Percentiles rank a stretch among this genome's conserved stretches.
phyloP scores from a whole-genome alignment of 2,888 invertebrate genomes.

The Glyphotaelius pellucidus region DNA sequence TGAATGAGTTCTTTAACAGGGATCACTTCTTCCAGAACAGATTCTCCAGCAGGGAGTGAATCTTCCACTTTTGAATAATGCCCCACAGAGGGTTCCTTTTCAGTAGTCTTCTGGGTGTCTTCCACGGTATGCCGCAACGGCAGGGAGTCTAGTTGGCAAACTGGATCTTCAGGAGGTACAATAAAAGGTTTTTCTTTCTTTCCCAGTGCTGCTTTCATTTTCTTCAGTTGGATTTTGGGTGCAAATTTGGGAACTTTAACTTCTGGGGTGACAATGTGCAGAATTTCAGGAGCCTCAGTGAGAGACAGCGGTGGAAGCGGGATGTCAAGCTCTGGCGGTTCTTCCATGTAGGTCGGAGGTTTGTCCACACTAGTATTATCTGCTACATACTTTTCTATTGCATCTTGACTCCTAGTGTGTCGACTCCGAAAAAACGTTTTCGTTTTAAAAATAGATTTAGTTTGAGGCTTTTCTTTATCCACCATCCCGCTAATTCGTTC shows the following conservation, averaged over 20 bases:
- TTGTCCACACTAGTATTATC: constrained; percentile 71
- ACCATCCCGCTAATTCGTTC: constrained; percentile 74
- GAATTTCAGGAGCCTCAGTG: constrained; percentile 37
- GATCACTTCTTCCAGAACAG: background rate
- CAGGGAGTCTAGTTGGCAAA: background rate
- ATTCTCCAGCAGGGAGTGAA: background rate
- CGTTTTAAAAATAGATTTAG: constrained; percentile 77
- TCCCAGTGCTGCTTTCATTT: constrained; percentile 72
- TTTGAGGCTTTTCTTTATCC: constrained; percentile 72
- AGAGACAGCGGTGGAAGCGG: background rate
- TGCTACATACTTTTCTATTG: constrained; percentile 77
- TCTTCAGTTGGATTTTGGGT: constrained; percentile 77
- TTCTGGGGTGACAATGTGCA: constrained; percentile 74
- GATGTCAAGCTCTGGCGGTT: constrained; percentile 52
- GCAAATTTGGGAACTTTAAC: constrained; percentile 78
- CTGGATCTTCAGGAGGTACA: background rate
- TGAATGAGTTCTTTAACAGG: too few species aligned
- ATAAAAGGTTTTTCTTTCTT: constrained; percentile 30
- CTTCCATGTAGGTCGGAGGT: constrained; percentile 63
- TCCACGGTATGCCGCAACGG: background rate
- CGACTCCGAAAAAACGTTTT: constrained; percentile 78
- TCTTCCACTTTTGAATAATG: background rate
- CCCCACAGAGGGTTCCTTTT: background rate
- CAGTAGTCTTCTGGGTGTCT: background rate
- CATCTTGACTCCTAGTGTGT: constrained; percentile 77